Evolutionary conservation across 2,888 invertebrate species (phyloP).

Genomic region (Rhopalosiphum nymphaeae): DNA sequence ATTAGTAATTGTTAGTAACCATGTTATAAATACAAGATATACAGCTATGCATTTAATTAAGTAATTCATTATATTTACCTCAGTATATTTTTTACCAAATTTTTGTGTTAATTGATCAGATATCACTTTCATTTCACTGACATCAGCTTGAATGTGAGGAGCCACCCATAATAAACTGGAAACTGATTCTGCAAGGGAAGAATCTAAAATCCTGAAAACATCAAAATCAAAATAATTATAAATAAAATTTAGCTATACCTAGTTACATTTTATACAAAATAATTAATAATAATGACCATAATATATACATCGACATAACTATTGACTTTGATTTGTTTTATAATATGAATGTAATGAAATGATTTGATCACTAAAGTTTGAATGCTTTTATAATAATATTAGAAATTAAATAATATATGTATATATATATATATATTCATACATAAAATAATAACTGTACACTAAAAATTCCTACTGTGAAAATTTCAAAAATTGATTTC

Average conservation of each 20-base stretch:
- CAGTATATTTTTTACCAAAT: conserved; percentile 94
- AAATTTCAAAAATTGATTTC: not conserved
- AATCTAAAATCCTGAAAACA: conserved; percentile 72
- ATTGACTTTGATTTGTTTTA: not conserved
- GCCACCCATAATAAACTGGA: conserved; percentile 98
- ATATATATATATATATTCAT: not conserved
- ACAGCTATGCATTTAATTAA: not conserved
- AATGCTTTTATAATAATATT: not conserved
- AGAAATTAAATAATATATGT: not conserved
- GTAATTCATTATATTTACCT: conserved; percentile 71
- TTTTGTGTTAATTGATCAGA: conserved; percentile 90
- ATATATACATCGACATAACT: not conserved
- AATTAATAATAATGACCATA: not conserved
- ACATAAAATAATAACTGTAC: not conserved
- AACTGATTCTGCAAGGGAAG: conserved; percentile 95
- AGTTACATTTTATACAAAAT: not conserved
- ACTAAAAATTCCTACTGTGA: not conserved
- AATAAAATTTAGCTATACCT: not conserved
- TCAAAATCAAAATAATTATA: not conserved
- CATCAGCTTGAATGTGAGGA: conserved; percentile 89
- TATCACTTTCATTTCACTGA: conserved; percentile 83
- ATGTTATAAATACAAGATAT: not conserved
- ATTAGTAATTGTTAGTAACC: not conserved
- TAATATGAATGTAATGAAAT: not conserved
- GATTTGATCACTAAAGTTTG: not conserved